Conservation (phyloP, 2,113 vertebrate species). For the Leptobrachium leishanense region DNA sequence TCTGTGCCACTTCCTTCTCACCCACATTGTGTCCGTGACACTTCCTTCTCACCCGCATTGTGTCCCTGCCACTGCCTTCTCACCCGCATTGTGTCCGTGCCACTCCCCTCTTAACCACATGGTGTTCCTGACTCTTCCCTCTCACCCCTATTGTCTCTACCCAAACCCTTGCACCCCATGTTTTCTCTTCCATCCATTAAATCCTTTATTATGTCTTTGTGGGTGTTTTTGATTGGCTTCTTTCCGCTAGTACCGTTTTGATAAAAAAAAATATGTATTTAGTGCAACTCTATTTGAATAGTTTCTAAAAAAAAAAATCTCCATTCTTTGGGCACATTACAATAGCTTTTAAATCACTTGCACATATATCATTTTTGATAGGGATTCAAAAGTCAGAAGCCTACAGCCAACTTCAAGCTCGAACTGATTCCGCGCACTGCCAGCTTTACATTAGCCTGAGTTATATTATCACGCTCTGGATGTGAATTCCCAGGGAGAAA, state of each 20-base stretch:
- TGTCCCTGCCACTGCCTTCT: too few relatives aligned
- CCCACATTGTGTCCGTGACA: too few relatives aligned
- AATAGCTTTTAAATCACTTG: slow-evolving; percentile 19
- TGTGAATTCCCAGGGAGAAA: slow-evolving; percentile 5
- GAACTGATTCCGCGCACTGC: neutral
- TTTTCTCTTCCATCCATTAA: neutral
- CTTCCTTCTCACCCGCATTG: too few relatives aligned
- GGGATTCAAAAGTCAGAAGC: slow-evolving; percentile 7
- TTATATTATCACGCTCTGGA: slow-evolving; percentile 6
- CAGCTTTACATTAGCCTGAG: slow-evolving; percentile 4
- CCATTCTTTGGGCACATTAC: slow-evolving; percentile 2
- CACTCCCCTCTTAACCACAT: too few relatives aligned
- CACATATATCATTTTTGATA: slow-evolving; percentile 9
- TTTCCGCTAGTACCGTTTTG: neutral
- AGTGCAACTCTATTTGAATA: slow-evolving; percentile 7
- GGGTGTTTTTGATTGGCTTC: too few relatives aligned
- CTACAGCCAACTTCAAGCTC: slow-evolving; percentile 1
- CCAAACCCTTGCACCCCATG: too few relatives aligned
- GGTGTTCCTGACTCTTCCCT: too few relatives aligned
- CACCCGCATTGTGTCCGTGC: too few relatives aligned
- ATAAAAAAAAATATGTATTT: slow-evolving; percentile 8
- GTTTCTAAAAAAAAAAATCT: neutral
- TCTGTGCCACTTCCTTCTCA: too few relatives aligned
- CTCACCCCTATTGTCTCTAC: too few relatives aligned
- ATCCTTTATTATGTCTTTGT: neutral